Evolutionary conservation across 2,797 vertebrate species (phyloP).

Genomic region (Gouania willdenowi): DNA sequence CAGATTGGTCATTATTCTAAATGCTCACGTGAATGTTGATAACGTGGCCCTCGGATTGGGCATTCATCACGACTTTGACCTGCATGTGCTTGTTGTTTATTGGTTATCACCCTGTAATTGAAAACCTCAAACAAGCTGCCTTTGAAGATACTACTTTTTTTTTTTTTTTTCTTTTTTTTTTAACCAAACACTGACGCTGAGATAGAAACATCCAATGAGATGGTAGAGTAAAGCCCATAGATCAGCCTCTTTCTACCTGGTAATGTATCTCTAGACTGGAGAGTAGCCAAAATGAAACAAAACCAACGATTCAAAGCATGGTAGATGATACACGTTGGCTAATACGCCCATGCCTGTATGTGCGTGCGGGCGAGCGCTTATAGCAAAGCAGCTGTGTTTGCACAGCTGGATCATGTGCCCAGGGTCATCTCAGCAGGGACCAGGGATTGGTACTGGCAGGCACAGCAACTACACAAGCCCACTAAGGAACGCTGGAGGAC

Average conservation of each 20-base stretch:
- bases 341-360: constrained; percentile 59
- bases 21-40: no score
- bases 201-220: no score
- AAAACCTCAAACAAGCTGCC: no score
- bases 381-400: constrained; percentile 62
- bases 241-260: constrained; percentile 37
- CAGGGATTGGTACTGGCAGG: constrained; percentile 55
- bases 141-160: no score
- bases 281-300: constrained; percentile 12
- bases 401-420: constrained; percentile 64
- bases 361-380: constrained; percentile 55
- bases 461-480: constrained; percentile 37
- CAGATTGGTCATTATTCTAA: no score
- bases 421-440: constrained; percentile 61
- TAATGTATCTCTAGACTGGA: constrained; percentile 20
- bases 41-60: no score
- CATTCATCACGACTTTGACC: no score
- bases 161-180: no score
- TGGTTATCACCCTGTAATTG: no score
- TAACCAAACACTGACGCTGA: no score
- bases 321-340: constrained; percentile 60
- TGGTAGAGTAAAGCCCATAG: no score
- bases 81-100: no score
- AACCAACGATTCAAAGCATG: constrained; percentile 15
- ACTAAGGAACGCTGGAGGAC: constrained; percentile 20